Evolutionary conservation across 2,888 invertebrate species (phyloP), one percentile per base, ranked within the genome.

Genomic region (Drosophila melanosoma): DNA sequence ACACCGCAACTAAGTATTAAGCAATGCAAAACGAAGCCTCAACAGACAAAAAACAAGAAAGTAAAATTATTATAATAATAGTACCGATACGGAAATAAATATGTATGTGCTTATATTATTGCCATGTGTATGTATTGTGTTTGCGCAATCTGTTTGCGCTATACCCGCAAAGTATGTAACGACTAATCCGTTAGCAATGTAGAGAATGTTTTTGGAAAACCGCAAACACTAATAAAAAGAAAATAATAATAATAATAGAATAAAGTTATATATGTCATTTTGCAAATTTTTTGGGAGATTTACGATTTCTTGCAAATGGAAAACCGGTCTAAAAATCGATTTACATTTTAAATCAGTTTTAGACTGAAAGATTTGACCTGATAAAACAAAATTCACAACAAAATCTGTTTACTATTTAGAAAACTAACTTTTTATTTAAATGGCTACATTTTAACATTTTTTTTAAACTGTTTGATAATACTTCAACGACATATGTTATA

Each of bases 141-240:
- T 63, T 59, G 60, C 62, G 66, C 64, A 69, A 65, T 60, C 56
- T 67, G 40, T 64, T 56, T 56, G 58, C 74, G 67, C 61, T 52
- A 63, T 70, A 65, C 20, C 54, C 62, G 59, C 60, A 65, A 62
- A 38, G 60, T 68, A 74, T 74, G 65, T 69, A 72, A 73, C 74
- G 87, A 76, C 74, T 83, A 83, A 83, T 74, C 79, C 71, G 77
- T 78, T 87, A 79, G 82, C 36, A 76, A 82, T 79, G 79, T 81
- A 79, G 83, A 81, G 74, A 81, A 79, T 52, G 78, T 81, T 85
- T 81, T 90, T 84, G 82, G 54, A 80, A 89, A 79, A 75, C 69
- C 69, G 77, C 71, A 74, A 73, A 78, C 60, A 69, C 57, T 72
- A 79, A 78, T 78, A 74, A 53, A 70, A 80, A 66, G 71, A 36